Evolutionary conservation across 2,888 invertebrate genomes (phyloP).

Genomic region (Pollenia labialis): DNA sequence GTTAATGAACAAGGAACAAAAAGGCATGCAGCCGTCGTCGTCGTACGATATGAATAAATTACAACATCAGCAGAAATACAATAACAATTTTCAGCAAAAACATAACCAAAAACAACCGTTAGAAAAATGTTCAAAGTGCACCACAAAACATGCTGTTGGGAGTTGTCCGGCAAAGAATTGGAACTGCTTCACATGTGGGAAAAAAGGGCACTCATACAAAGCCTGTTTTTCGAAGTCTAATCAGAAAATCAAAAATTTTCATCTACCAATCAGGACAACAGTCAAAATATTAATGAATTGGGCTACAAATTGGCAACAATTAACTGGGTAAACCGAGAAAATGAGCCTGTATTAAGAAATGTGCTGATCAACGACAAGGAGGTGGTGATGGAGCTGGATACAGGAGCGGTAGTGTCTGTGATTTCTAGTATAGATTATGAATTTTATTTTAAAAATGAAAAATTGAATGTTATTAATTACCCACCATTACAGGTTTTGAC

Average conservation of each 20-base stretch:
- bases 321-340: conserved; percentile 34
- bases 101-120: conserved; percentile 14
- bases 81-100: conserved; percentile 26
- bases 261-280: background rate
- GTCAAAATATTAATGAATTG: conserved; percentile 28
- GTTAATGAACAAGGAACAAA: too few species aligned
- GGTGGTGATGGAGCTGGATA: conserved; percentile 34
- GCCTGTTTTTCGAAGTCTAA: conserved; percentile 27
- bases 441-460: conserved; percentile 17
- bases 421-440: conserved; percentile 28
- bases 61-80: conserved; percentile 6
- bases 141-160: conserved; percentile 35
- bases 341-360: conserved; percentile 23
- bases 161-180: conserved; percentile 32
- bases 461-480: too few species aligned
- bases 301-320: conserved; percentile 25
- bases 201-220: conserved; percentile 40
- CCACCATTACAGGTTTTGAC: too few species aligned
- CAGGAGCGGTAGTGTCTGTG: conserved; percentile 45
- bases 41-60: conserved; percentile 9
- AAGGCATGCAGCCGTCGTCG: too few species aligned
- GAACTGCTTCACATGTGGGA: conserved; percentile 35
- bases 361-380: conserved; percentile 14
- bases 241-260: background rate
- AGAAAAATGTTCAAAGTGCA: conserved; percentile 41